Percentiles rank a stretch among this genome's conserved stretches.
Evolutionary conservation across 1,140 invertebrate species (phyloP).

Genomic region (Bombus breviceps): DNA sequence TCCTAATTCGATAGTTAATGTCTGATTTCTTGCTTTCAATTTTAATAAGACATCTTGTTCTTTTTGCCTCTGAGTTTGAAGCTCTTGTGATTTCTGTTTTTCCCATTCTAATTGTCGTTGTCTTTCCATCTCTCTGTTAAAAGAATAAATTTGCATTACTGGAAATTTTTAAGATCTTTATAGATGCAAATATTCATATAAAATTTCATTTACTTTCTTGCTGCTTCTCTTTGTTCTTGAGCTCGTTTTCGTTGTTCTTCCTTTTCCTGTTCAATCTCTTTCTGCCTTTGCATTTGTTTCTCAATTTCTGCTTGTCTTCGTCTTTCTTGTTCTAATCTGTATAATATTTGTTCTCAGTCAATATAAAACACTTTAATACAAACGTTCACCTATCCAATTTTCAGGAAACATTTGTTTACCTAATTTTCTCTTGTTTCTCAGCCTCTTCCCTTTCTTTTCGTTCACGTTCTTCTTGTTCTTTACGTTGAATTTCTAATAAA

Average conservation of each 20-base stretch:
- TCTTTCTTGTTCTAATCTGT: slow-evolving; percentile 85
- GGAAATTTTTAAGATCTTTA: not conserved
- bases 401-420: slow-evolving; percentile 79
- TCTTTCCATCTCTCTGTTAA: slow-evolving; percentile 94
- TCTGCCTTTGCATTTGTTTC: slow-evolving; percentile 91
- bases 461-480: slow-evolving; percentile 95
- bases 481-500: slow-evolving; percentile 92
- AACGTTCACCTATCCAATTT: slow-evolving; percentile 82
- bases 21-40: slow-evolving; percentile 95
- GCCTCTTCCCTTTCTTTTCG: slow-evolving; percentile 95
- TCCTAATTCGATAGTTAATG: slow-evolving; percentile 91
- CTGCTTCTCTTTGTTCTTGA: slow-evolving; percentile 91
- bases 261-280: slow-evolving; percentile 89
- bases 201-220: slow-evolving; percentile 83
- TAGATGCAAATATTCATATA: slow-evolving; percentile 3
- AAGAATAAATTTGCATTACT: not conserved
- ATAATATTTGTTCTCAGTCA: not conserved
- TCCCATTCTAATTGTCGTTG: slow-evolving; percentile 98
- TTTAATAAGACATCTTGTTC: slow-evolving; percentile 95
- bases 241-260: slow-evolving; percentile 88
- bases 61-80: slow-evolving; percentile 92
- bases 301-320: slow-evolving; percentile 88
- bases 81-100: slow-evolving; percentile 93
- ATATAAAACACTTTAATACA: not conserved
- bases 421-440: slow-evolving; percentile 92